Evolutionary conservation across 1,140 invertebrate genomes (phyloP).

Genomic region (Trissolcus basalis): DNA sequence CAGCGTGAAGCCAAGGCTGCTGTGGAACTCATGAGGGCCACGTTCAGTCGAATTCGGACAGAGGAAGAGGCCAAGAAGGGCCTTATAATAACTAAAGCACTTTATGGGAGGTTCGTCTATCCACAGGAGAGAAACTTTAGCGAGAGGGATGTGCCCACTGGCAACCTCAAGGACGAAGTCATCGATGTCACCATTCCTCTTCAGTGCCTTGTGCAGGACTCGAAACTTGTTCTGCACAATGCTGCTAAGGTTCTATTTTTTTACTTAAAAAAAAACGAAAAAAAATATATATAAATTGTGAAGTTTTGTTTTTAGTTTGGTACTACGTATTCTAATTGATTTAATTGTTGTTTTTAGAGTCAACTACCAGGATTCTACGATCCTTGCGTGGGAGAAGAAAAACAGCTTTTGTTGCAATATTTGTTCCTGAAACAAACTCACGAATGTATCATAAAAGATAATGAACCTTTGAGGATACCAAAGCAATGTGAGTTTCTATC

Average conservation of each 20-base stretch:
- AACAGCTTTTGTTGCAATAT: conserved; percentile 91
- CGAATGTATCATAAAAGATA: conserved; percentile 87
- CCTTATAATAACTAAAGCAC: conserved; percentile 89
- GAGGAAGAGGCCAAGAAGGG: conserved; percentile 88
- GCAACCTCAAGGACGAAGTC: conserved; percentile 77
- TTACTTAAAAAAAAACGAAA: conserved; percentile 3
- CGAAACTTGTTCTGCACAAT: conserved; percentile 89
- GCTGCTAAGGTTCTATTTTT: conserved; percentile 92
- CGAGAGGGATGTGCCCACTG: conserved; percentile 61
- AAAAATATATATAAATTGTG: no score
- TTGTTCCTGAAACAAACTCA: conserved; percentile 87
- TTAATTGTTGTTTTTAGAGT: conserved; percentile 82
- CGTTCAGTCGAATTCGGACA: conserved; percentile 83
- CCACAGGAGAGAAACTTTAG: conserved; percentile 61
- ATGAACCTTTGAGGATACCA: conserved; percentile 87
- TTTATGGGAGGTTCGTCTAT: conserved; percentile 84
- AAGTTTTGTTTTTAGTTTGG: no score
- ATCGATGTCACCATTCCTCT: conserved; percentile 95
- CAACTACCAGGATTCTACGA: conserved; percentile 98
- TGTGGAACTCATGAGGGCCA: conserved; percentile 90
- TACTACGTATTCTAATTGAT: no score
- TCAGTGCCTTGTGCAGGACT: conserved; percentile 95
- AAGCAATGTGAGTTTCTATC: conserved; percentile 76
- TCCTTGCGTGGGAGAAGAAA: conserved; percentile 94
- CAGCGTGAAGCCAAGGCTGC: conserved; percentile 89